Evolutionary conservation across 2,113 vertebrate species (phyloP).

Genomic region (Alligator sinensis): DNA sequence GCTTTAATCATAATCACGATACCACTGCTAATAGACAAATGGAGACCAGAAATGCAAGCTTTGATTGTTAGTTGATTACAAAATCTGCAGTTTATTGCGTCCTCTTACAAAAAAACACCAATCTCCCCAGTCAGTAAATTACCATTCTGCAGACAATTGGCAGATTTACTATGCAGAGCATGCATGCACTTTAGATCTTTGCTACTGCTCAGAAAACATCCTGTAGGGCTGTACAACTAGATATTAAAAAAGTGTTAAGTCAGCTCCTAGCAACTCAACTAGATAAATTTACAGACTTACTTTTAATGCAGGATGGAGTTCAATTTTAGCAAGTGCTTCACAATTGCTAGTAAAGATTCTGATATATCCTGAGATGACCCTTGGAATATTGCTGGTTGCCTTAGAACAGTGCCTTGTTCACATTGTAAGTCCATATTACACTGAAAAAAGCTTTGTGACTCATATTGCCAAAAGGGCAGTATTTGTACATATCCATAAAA

Average conservation of each 20-base stretch:
- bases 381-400: neutral
- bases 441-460: neutral
- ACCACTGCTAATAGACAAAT: constrained; percentile 18
- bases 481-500: neutral
- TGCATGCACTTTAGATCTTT: constrained; percentile 48
- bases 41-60: constrained; percentile 27
- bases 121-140: constrained; percentile 20
- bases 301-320: neutral
- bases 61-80: constrained; percentile 53
- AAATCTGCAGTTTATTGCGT: constrained; percentile 33
- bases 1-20: neutral
- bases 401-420: neutral
- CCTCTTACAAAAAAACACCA: constrained; percentile 39
- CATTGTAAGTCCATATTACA: neutral
- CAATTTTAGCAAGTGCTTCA: neutral
- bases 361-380: neutral
- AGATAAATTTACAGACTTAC: neutral
- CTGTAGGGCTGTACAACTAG: neutral
- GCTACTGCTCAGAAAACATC: constrained; percentile 46
- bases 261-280: constrained; percentile 40
- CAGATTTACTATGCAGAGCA: constrained; percentile 6
- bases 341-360: neutral
- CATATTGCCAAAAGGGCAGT: neutral
- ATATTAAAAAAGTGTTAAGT: constrained; percentile 35
- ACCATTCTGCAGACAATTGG: constrained; percentile 46